Conservation (phyloP, 2,888 invertebrate species). For the Timandra comae region DNA sequence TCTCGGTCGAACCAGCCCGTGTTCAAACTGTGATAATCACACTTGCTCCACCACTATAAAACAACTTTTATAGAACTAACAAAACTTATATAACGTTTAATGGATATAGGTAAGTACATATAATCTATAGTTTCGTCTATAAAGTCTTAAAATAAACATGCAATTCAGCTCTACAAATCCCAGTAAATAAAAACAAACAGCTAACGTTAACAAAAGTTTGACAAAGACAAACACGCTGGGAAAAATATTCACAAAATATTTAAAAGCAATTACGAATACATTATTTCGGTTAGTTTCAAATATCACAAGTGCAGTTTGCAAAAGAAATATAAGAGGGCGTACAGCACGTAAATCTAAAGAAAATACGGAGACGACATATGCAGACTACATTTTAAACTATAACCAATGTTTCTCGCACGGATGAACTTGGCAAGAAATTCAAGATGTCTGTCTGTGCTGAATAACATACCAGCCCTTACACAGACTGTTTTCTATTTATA, state of each 20-base stretch:
- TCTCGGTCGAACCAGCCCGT: no score
- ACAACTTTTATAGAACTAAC: no score
- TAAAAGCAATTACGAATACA: background rate
- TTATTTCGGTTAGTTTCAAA: background rate
- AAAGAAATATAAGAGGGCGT: background rate
- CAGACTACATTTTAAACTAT: slow-evolving; percentile 4
- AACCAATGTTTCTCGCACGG: slow-evolving; percentile 5
- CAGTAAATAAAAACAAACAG: background rate
- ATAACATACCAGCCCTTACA: background rate
- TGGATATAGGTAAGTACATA: no score
- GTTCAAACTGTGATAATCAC: no score
- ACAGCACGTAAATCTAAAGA: background rate
- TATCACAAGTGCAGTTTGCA: background rate
- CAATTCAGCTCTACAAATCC: background rate
- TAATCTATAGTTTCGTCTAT: no score
- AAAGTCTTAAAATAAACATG: no score
- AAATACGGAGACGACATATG: slow-evolving; percentile 1
- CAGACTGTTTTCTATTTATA: no score
- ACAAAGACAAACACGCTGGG: background rate
- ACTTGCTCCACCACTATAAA: no score
- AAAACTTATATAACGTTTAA: no score
- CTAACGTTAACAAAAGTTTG: background rate
- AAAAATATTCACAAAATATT: background rate
- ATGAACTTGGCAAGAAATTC: slow-evolving; percentile 4
- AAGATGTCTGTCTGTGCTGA: background rate